Evolutionary conservation across 2,888 invertebrate genomes (phyloP), one percentile per base, ranked within the genome.

Genomic region (Bhutanitis thaidina): DNA sequence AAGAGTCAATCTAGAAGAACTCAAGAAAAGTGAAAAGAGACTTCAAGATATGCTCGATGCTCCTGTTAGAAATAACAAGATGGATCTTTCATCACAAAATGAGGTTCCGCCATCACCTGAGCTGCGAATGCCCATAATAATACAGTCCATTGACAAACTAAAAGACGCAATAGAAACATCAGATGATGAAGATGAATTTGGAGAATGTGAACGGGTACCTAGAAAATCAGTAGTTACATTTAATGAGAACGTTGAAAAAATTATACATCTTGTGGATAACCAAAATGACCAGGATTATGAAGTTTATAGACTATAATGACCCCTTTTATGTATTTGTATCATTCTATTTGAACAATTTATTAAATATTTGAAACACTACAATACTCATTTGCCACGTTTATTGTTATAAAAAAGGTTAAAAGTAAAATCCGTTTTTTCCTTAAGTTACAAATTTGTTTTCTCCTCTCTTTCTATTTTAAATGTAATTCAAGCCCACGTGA

Each of bases 171-270:
- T 59, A 4, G 79, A 81, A 5, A 66, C 68, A 10, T 73, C 74
- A 3, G 77, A 75, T 1, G 83, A 82, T 14, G 83, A 80, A 12
- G 85, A 90, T 56, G 90, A 89, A 62, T 88, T 76, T 52, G 90
- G 88, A 1, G 89, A 89, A 71, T 57, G 49, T 8, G 67, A 58
- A 45, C 68, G 53, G 54, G 52, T 68, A 1, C 74, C 73, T 59
- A 77, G 79, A 59, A 91, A 91, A 67, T 89, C 90, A 2, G 84
- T 88, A 0, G 91, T 91, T 7, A 91, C 88, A 1, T 91, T 91
- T 58, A 91, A 91, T 65, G 90, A 91, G 65, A 86, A 90, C 30
- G 91, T 91, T 27, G 90, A 91, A 65, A 88, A 82, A 56, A 86
- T 89, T 36, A 84, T 89, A 48, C 85, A 90, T 55, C 80, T 91